These are phyloP conservation scores for Mimachlamys varia DNA, from an alignment of 2,888 invertebrate genomes.

Conservation along the genomic window DNA sequence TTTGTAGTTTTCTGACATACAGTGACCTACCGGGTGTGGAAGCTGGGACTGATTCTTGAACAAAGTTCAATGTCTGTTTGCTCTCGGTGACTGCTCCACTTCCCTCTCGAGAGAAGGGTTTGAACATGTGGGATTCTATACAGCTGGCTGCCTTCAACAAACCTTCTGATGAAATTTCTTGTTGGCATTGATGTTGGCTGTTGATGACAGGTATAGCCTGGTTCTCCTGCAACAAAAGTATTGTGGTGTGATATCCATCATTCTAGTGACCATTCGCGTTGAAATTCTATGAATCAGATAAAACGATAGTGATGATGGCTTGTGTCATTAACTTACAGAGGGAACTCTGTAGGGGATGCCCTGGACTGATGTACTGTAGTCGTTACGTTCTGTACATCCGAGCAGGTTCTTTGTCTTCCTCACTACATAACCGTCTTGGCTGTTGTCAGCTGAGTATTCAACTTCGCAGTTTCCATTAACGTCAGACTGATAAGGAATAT, in stretches of 20 bases:
- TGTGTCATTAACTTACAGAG: conserved; percentile 69
- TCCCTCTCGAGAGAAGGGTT: conserved; percentile 86
- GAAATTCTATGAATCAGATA: too few species aligned
- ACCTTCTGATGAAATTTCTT: conserved; percentile 85
- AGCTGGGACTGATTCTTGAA: conserved; percentile 51
- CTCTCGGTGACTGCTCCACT: conserved; percentile 82
- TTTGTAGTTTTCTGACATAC: too few species aligned
- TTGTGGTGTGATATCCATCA: neutral
- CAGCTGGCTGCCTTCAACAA: conserved; percentile 86
- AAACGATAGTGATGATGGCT: neutral
- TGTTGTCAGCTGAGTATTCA: conserved; percentile 84
- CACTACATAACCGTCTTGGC: conserved; percentile 67
- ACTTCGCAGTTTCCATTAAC: conserved; percentile 92
- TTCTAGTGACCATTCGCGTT: too few species aligned
- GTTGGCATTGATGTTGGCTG: conserved; percentile 86
- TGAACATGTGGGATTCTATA: conserved; percentile 88
- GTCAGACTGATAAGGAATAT: conserved; percentile 84
- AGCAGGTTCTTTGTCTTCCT: conserved; percentile 77
- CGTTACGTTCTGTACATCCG: conserved; percentile 74
- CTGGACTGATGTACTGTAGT: conserved; percentile 74
- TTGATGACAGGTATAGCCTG: conserved; percentile 80
- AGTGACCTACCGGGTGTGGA: conserved; percentile 53
- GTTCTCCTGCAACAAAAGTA: conserved; percentile 63
- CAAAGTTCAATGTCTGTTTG: conserved; percentile 77
- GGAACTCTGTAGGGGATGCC: conserved; percentile 74